Conservation (phyloP, 2,113 vertebrate genomes). For the Leucosticte australis region DNA sequence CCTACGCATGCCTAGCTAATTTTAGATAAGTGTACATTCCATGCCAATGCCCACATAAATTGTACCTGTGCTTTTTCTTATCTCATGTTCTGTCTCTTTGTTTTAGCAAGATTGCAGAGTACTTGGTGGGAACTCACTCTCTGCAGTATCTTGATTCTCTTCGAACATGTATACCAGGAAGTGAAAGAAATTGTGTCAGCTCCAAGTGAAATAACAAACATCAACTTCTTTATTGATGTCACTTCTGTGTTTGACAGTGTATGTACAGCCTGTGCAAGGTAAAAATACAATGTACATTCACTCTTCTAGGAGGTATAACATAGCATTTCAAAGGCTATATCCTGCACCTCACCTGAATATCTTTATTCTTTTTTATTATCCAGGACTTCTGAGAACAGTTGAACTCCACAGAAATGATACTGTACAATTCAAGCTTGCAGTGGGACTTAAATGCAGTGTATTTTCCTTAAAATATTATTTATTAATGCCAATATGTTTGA, state of each 20-base stretch:
- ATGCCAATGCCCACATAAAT: neutral
- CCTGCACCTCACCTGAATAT: neutral
- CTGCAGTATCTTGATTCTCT: neutral
- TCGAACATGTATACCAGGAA: neutral
- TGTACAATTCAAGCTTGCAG: neutral
- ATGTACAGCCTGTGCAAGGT: neutral
- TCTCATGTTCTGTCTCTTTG: neutral
- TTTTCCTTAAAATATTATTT: neutral
- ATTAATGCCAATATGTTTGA: neutral
- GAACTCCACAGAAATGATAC: neutral
- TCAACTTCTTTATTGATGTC: neutral
- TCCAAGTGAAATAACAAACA: neutral
- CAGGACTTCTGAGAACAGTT: neutral
- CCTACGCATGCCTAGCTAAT: neutral
- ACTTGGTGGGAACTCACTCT: neutral
- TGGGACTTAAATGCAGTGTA: neutral
- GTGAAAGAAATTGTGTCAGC: neutral
- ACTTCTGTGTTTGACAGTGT: neutral
- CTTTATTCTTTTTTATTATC: neutral
- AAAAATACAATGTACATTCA: neutral
- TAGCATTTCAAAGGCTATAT: neutral
- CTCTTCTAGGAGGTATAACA: neutral
- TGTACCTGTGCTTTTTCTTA: neutral
- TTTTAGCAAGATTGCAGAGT: neutral
- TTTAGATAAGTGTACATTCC: neutral